phyloP scores from a whole-genome alignment of 2,113 vertebrate species.

The Brachirus orientalis region DNA sequence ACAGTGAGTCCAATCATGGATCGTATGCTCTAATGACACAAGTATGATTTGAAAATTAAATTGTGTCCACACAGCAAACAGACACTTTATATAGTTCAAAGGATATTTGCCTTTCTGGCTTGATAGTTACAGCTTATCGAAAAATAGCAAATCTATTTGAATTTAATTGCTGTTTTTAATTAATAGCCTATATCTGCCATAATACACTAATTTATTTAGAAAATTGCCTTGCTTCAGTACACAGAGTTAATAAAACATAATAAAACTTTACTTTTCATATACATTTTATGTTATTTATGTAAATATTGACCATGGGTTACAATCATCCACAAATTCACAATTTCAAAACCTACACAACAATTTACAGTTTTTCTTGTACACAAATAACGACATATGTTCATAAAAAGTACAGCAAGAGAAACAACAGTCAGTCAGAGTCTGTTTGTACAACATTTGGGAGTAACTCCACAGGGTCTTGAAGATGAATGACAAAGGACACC shows the following conservation, averaged over 20 bases:
- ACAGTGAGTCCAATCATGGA: no score
- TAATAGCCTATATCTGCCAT: neutral
- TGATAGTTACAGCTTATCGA: no score
- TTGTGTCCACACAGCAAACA: no score
- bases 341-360: slow-evolving; percentile 5
- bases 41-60: no score
- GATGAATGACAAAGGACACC: slow-evolving; percentile 64
- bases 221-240: neutral
- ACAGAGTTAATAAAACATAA: neutral
- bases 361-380: slow-evolving; percentile 34
- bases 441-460: slow-evolving; percentile 63
- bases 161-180: no score
- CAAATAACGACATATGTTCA: neutral
- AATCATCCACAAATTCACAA: slow-evolving; percentile 4
- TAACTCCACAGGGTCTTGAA: slow-evolving; percentile 64
- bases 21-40: no score
- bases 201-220: neutral
- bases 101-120: no score
- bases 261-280: no score
- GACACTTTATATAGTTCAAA: no score
- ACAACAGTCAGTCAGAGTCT: slow-evolving; percentile 54
- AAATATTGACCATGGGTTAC: neutral
- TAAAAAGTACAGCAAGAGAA: neutral
- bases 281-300: slow-evolving; percentile 1
- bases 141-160: no score